Conservation (phyloP, 2,797 vertebrate genomes). For the Chaetophractus vellerosus region DNA sequence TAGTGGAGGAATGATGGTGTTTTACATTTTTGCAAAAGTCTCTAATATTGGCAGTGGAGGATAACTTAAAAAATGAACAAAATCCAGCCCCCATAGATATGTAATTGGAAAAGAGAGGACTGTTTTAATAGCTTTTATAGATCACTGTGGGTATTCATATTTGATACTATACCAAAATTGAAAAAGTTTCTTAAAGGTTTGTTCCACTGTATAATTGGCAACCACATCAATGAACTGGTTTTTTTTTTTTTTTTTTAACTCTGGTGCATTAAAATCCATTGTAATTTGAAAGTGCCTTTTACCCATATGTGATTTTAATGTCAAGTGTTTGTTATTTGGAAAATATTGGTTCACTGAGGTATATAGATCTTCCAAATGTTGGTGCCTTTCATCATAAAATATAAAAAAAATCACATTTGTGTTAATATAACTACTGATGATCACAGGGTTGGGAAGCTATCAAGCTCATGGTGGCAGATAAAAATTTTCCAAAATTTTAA, state of each 20-base stretch:
- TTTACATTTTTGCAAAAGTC: slow-evolving; percentile 27
- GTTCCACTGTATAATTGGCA: neutral
- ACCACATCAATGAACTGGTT: neutral
- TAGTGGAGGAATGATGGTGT: neutral
- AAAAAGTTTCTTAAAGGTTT: slow-evolving; percentile 12
- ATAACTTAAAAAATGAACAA: neutral
- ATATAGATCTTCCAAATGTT: neutral
- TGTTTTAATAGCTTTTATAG: neutral
- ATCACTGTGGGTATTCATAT: neutral
- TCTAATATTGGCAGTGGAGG: neutral
- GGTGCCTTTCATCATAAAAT: neutral
- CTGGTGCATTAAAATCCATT: neutral
- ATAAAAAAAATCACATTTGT: neutral
- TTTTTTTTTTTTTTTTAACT: neutral
- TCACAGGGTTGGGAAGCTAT: neutral
- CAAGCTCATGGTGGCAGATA: neutral
- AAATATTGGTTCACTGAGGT: neutral
- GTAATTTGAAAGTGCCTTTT: neutral
- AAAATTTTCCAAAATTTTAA: neutral
- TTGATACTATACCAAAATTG: neutral
- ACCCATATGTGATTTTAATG: neutral
- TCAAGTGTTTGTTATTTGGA: neutral
- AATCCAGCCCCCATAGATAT: neutral
- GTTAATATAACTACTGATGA: neutral
- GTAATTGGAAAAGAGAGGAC: neutral